phyloP scores from a whole-genome alignment of 2,113 vertebrate genomes.

The Dasyprocta punctata region DNA sequence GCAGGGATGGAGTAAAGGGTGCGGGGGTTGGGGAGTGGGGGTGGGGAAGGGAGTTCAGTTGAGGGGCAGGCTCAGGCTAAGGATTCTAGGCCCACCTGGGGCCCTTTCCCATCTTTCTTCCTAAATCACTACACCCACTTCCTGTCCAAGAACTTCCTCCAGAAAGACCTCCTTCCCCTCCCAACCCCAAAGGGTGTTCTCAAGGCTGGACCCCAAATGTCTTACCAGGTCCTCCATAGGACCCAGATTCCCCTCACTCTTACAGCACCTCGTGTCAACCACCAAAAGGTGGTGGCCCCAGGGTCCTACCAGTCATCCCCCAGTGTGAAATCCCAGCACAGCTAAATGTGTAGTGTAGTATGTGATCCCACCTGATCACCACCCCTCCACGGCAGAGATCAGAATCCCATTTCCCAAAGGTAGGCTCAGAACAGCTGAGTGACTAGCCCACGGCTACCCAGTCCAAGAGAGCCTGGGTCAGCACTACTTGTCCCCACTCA shows the following conservation, averaged over 20 bases:
- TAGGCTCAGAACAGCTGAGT: not conserved
- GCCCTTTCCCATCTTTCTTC: not conserved
- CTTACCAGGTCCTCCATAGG: not conserved
- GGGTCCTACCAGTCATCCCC: not conserved
- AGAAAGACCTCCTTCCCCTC: not conserved
- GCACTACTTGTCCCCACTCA: not conserved
- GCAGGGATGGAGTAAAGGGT: too few species aligned
- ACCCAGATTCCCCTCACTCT: not conserved
- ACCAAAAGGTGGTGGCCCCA: not conserved
- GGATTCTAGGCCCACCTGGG: too few species aligned
- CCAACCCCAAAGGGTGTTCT: not conserved
- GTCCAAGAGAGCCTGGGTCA: not conserved
- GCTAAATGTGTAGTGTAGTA: accelerated
- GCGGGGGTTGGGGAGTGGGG: not conserved
- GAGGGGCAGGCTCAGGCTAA: not conserved
- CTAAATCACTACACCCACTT: not conserved
- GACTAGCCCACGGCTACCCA: not conserved
- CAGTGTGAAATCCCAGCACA: not conserved
- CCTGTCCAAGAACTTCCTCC: not conserved
- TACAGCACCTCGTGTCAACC: not conserved
- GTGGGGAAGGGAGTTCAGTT: not conserved
- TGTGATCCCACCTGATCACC: not conserved
- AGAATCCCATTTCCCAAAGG: accelerated
- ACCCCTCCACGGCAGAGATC: not conserved
- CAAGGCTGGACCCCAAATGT: not conserved